Evolutionary conservation across 92 coral and sea anemone species (phyloP).

Genomic region (Phenganax subtilis): DNA sequence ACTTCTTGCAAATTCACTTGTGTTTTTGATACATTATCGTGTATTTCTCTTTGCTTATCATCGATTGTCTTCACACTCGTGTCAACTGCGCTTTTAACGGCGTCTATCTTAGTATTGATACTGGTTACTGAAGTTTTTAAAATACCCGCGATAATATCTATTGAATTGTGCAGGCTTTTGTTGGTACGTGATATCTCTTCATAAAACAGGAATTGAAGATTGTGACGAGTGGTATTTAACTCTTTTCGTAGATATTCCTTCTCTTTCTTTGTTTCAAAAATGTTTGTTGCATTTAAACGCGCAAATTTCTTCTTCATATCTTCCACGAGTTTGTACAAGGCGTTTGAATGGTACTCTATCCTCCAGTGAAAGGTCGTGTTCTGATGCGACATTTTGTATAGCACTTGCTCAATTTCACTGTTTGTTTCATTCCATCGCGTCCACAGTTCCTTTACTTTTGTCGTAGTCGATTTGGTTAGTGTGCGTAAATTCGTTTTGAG

Average conservation of each 20-base stretch:
- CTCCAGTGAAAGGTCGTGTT: constrained; percentile 4
- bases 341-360: neutral
- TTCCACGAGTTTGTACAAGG: neutral
- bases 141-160: neutral
- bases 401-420: neutral
- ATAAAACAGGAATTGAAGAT: neutral
- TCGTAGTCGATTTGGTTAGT: neutral
- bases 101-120: neutral
- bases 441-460: neutral
- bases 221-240: neutral
- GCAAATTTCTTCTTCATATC: neutral
- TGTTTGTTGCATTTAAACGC: neutral
- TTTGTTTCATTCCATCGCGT: constrained; percentile 2
- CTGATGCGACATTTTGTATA: constrained; percentile 7
- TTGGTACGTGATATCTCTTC: neutral
- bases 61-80: neutral
- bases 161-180: neutral
- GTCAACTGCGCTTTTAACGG: neutral
- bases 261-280: neutral
- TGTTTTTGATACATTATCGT: constrained; percentile 6
- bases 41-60: neutral
- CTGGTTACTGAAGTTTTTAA: neutral
- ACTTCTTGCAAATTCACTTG: neutral
- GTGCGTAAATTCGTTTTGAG: neutral
- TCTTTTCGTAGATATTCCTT: neutral